A percentile compares a stretch with the other conserved stretches of the same genome.
These are phyloP conservation scores for Mactra quadrangularis DNA, from an alignment of 1,140 invertebrate genomes.

Conservation along the genomic window DNA sequence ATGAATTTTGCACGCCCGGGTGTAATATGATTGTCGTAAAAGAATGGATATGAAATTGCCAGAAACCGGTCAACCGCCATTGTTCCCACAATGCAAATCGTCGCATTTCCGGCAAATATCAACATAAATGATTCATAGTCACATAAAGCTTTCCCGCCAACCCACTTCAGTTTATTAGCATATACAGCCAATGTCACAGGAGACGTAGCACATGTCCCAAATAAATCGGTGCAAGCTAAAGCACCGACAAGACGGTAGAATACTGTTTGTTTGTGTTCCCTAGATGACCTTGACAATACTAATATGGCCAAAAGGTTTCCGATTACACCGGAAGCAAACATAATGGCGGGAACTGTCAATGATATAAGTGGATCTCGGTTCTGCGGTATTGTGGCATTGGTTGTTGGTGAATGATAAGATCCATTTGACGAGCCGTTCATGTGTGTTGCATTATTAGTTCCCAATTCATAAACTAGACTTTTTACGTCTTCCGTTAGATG, in stretches of 20 bases:
- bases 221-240: conserved; percentile 74
- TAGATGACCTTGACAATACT: conserved; percentile 68
- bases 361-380: conserved; percentile 33
- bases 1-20: conserved; percentile 72
- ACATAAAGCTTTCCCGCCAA: conserved; percentile 75
- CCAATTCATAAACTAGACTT: no score
- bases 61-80: conserved; percentile 83
- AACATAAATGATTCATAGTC: conserved; percentile 83
- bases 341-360: conserved; percentile 55
- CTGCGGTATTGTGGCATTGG: background rate
- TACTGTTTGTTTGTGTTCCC: conserved; percentile 68
- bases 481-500: no score
- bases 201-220: conserved; percentile 73
- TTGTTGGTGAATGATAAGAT: background rate
- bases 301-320: conserved; percentile 74
- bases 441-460: no score
- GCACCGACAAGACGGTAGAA: conserved; percentile 76
- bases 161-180: conserved; percentile 70
- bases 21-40: conserved; percentile 79
- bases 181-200: conserved; percentile 78
- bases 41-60: conserved; percentile 81
- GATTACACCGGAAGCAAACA: conserved; percentile 73
- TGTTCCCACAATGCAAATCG: conserved; percentile 81
- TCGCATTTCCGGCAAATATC: conserved; percentile 81
- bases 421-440: background rate